Percentiles rank a stretch among this genome's conserved stretches.
phyloP scores from a whole-genome alignment of 2,888 invertebrate species.

The Agonopterix heracliana region DNA sequence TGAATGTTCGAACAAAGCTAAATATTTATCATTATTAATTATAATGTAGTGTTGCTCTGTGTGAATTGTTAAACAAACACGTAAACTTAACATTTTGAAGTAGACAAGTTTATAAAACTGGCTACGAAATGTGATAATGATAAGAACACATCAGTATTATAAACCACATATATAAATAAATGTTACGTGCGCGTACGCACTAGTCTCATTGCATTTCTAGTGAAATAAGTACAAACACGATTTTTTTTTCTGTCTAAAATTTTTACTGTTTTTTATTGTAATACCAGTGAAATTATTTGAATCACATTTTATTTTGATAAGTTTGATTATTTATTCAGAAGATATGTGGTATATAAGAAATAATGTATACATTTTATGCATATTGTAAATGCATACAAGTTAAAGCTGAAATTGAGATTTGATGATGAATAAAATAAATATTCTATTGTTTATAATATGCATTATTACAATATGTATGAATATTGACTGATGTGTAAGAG shows the following conservation, averaged over 20 bases:
- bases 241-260: slow-evolving; percentile 6
- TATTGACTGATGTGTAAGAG: slow-evolving; percentile 57
- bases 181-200: slow-evolving; percentile 20
- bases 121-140: slow-evolving; percentile 22
- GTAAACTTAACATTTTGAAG: neutral
- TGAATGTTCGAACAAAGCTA: neutral
- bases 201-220: slow-evolving; percentile 38
- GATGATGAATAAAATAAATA: neutral
- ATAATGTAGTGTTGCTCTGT: too few relatives aligned
- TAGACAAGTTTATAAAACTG: slow-evolving; percentile 1
- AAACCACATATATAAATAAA: slow-evolving; percentile 35
- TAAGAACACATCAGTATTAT: slow-evolving; percentile 53
- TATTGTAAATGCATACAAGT: slow-evolving; percentile 25
- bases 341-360: slow-evolving; percentile 34
- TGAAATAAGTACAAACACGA: slow-evolving; percentile 16
- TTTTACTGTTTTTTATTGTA: slow-evolving; percentile 2
- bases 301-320: slow-evolving; percentile 7
- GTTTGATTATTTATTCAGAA: neutral
- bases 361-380: slow-evolving; percentile 16
- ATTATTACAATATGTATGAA: slow-evolving; percentile 32
- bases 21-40: neutral
- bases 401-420: slow-evolving; percentile 1
- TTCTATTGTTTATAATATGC: neutral
- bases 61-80: too few relatives aligned
- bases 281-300: slow-evolving; percentile 3